phyloP scores from a whole-genome alignment of 2,888 invertebrate genomes.

The Cantharis nigra region DNA sequence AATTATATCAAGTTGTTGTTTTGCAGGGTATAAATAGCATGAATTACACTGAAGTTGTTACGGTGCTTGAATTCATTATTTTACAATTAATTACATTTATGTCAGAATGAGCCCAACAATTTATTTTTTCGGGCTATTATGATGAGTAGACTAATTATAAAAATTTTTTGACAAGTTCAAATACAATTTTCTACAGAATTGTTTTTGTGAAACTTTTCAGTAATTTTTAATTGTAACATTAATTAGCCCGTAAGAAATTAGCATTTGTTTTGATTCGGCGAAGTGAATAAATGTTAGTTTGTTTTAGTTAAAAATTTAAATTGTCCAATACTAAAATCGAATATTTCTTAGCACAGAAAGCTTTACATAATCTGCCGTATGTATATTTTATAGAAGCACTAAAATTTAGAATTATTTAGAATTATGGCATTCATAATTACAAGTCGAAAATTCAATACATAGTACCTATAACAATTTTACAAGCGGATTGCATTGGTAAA shows the following conservation, averaged over 20 bases:
- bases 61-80: constrained; percentile 3
- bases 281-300: not conserved
- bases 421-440: not conserved
- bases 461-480: not conserved
- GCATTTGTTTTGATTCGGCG: not conserved
- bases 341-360: not conserved
- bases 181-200: not conserved
- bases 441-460: not conserved
- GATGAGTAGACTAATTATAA: constrained; percentile 1
- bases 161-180: not conserved
- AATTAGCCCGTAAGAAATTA: not conserved
- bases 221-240: not conserved
- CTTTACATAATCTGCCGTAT: not conserved
- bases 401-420: not conserved
- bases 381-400: not conserved
- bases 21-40: constrained; percentile 1
- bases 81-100: constrained; percentile 1
- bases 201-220: not conserved
- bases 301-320: not conserved
- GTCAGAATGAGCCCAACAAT: not conserved
- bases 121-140: not conserved
- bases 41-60: constrained; percentile 1
- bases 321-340: not conserved
- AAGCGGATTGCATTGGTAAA: not conserved
- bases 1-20: constrained; percentile 3